Evolutionary conservation across 1,140 invertebrate genomes (phyloP).

Genomic region (Nomia melanderi): DNA sequence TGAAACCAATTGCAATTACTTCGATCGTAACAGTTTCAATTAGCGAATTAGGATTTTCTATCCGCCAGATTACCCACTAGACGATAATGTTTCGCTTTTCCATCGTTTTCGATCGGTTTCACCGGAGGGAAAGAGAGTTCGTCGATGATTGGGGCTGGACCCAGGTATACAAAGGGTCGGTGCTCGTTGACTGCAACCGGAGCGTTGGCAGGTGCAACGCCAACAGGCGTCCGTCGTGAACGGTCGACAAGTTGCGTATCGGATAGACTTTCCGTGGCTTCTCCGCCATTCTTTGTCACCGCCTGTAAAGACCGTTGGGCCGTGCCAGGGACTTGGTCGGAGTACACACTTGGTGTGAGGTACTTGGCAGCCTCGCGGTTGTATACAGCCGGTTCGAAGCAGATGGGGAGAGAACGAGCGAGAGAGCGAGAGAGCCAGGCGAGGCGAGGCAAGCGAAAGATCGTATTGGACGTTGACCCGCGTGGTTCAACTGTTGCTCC

Average conservation of each 20-base stretch:
- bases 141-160: background rate
- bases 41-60: too few species aligned
- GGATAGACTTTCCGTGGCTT: constrained; percentile 5
- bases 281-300: constrained; percentile 18
- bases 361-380: constrained; percentile 56
- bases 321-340: constrained; percentile 52
- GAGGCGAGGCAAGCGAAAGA: constrained; percentile 33
- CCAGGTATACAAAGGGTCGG: constrained; percentile 10
- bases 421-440: constrained; percentile 27
- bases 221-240: constrained; percentile 29
- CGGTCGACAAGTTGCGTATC: constrained; percentile 21
- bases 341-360: constrained; percentile 38
- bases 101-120: background rate
- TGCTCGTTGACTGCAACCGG: background rate
- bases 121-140: background rate
- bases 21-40: too few species aligned
- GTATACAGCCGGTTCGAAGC: constrained; percentile 38
- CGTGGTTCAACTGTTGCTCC: constrained; percentile 65
- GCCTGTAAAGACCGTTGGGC: constrained; percentile 38
- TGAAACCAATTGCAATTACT: too few species aligned
- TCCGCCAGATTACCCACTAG: too few species aligned
- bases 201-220: constrained; percentile 49
- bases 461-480: constrained; percentile 64
- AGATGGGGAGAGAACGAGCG: constrained; percentile 12
- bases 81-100: too few species aligned